phyloP scores from a whole-genome alignment of 2,888 invertebrate genomes.

The Drosophila niveifrons region DNA sequence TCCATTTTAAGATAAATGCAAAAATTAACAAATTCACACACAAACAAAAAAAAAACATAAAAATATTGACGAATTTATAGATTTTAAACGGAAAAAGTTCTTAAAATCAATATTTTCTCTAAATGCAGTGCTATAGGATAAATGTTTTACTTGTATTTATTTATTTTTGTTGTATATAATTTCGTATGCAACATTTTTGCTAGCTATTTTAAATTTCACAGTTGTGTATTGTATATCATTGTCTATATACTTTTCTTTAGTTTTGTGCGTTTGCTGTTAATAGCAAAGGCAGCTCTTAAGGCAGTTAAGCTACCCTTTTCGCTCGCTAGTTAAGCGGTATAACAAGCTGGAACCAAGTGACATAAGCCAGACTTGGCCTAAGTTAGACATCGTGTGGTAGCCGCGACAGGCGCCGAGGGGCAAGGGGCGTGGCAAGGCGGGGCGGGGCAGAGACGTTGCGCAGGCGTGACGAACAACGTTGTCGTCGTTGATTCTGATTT shows the following conservation, averaged over 20 bases:
- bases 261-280: not conserved
- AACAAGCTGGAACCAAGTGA: conserved; percentile 56
- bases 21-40: too few relatives aligned
- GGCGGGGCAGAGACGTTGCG: not conserved
- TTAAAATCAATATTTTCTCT: too few relatives aligned
- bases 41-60: too few relatives aligned
- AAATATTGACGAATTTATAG: too few relatives aligned
- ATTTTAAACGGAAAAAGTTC: not conserved
- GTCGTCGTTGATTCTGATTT: conserved; percentile 25
- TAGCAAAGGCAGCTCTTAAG: not conserved
- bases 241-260: too few relatives aligned
- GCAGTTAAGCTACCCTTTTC: not conserved
- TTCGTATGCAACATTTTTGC: too few relatives aligned
- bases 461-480: conserved; percentile 41
- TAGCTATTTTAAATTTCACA: too few relatives aligned
- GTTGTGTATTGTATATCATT: too few relatives aligned
- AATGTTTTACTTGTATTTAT: too few relatives aligned
- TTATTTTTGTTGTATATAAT: too few relatives aligned
- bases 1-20: too few relatives aligned
- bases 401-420: not conserved
- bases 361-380: conserved; percentile 46
- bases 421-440: not conserved
- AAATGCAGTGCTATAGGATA: too few relatives aligned
- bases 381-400: not conserved
- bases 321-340: conserved; percentile 6